These are phyloP conservation scores for Trematocara zebra DNA, from an alignment of 2,113 vertebrate species.

Conservation along the genomic window DNA sequence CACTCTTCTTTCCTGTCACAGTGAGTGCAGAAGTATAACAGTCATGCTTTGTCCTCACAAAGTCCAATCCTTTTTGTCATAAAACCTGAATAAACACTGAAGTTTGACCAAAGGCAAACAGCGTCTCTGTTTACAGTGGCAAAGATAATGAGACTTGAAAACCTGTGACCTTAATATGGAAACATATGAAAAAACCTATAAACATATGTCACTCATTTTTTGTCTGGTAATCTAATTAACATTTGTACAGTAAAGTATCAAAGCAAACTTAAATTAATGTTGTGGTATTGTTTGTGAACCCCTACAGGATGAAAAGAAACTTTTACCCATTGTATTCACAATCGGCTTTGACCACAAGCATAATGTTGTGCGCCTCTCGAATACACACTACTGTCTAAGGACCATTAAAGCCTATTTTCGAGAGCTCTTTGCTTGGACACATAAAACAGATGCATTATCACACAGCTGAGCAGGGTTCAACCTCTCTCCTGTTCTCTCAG, in stretches of 20 bases:
- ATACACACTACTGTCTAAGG: neutral
- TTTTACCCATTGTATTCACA: neutral
- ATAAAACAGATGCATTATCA: constrained; percentile 21
- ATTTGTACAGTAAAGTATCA: neutral
- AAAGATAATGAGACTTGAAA: neutral
- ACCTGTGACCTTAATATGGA: neutral
- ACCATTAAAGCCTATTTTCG: constrained; percentile 9
- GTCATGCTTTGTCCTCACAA: neutral
- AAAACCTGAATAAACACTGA: neutral
- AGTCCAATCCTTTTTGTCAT: neutral
- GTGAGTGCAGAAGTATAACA: neutral
- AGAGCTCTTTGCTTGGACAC: neutral
- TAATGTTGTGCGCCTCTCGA: neutral
- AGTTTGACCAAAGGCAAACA: constrained; percentile 10
- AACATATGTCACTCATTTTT: neutral
- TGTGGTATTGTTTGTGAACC: neutral
- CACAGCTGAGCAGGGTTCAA: neutral
- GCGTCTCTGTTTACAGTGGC: neutral
- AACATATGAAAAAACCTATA: neutral
- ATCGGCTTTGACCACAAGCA: neutral
- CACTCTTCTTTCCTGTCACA: neutral
- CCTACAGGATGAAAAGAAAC: constrained; percentile 11
- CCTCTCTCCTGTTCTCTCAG: neutral
- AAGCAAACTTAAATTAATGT: neutral
- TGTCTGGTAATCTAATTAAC: neutral